These are phyloP conservation scores for Philaenus spumarius DNA, from an alignment of 1,140 invertebrate species.

Conservation along the genomic window DNA sequence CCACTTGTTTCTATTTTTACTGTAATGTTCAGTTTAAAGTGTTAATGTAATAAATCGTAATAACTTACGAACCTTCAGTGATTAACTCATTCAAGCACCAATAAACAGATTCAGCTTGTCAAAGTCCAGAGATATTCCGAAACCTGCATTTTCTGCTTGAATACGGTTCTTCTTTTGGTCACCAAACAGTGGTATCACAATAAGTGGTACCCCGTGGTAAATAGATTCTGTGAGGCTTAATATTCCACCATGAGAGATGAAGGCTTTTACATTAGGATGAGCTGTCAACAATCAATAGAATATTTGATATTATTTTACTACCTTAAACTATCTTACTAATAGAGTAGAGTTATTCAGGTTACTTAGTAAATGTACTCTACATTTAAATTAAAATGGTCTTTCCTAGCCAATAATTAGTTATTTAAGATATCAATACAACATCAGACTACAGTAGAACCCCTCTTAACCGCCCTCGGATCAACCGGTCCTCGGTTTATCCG, in stretches of 20 bases:
- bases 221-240: constrained; percentile 62
- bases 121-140: constrained; percentile 9
- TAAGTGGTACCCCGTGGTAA: constrained; percentile 58
- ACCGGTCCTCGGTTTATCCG: too few relatives aligned
- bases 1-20: too few relatives aligned
- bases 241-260: constrained; percentile 65
- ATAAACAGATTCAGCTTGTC: constrained; percentile 25
- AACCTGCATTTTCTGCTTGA: not conserved
- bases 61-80: constrained; percentile 30
- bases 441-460: too few relatives aligned
- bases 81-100: constrained; percentile 33
- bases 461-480: too few relatives aligned
- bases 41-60: not conserved
- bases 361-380: too few relatives aligned
- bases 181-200: constrained; percentile 60
- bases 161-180: constrained; percentile 43
- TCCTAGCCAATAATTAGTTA: too few relatives aligned
- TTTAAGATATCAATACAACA: too few relatives aligned
- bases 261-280: constrained; percentile 36
- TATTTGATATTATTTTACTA: too few relatives aligned
- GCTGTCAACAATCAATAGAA: constrained; percentile 20
- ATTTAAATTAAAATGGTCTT: too few relatives aligned
- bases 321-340: too few relatives aligned
- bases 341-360: too few relatives aligned
- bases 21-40: not conserved